Evolutionary conservation across 2,113 vertebrate species (phyloP), one percentile per base, ranked within the genome.

Genomic region (Calidris pugnax): DNA sequence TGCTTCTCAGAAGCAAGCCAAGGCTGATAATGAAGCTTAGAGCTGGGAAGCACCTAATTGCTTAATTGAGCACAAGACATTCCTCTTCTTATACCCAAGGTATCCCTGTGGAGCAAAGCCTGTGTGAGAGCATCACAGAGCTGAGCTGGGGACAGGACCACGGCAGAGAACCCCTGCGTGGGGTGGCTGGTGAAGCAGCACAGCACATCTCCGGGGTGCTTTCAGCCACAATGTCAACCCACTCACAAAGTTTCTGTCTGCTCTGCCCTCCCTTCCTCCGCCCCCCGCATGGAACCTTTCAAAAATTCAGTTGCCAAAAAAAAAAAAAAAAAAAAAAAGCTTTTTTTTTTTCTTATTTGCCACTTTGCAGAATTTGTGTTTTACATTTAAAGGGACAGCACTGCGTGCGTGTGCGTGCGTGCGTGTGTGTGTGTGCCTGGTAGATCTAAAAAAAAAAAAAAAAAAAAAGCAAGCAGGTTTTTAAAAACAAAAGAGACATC

Each of bases 1-100:
- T 75, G 71, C 23, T 94, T 92, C 89, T 75, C 68, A 76, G 82
- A 84, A 94, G 32, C 27, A 16, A 82, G 32, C 41, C 35, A 64
- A 68, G 69, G 77, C 74, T 89, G 74, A 87, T 95, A 94, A 95
- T 45, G 53, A 96, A 95, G 66, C 77, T 79, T 55, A 37, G 84
- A 79, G 87, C 59, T 83, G 81, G 74, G 55, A 95, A 76, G 16
- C 80, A 85, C 64, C 78, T 94, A 87, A 94, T 85, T 80, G 80
- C 71, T 94, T 89, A 95, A 92, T 10, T 48, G 74, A 95, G 69
- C 74, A 73, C 33, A 50, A 72, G 41, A 64, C 39, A 85, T 67
- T 45, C 73, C 51, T 89, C 80, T 37, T 69, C 62, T 87, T 21
- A 18, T 39, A 69, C 0, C 0, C 37, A 55, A 59, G 18, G 26